Evolutionary conservation across 2,888 invertebrate species (phyloP), one percentile per base, ranked within the genome.

Genomic region (Chalcis sispes): DNA sequence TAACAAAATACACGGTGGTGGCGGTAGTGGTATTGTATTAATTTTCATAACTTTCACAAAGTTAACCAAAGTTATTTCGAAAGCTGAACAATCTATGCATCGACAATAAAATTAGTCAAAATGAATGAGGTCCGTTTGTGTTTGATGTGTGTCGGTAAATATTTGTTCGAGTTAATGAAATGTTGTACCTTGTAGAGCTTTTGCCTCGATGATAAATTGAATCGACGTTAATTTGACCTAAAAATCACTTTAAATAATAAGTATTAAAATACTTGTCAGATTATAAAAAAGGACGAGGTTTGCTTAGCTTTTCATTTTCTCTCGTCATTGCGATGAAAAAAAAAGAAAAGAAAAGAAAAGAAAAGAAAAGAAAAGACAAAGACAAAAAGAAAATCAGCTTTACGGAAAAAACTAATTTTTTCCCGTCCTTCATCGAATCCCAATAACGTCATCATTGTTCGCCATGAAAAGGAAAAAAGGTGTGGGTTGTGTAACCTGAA

Each of bases 401-500:
- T 42, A 42, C 7, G 15, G 13, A 42, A 42, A 42, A 42, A 2
- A 42, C 7, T 42, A 15, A 13, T 2, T 2, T 42, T 42, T 42
- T 42, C 42, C 42, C 7, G 2, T 13, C 2, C 8, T 42, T 36
- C 27, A 56, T 25, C 4, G 46, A 42, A 29, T 58, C 25, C 20
- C 8, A 71, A 71, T 32, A 46, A 52, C 61, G 25, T 18, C 20
- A 27, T 10, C 36, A 36, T 20, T n/a, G 46, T 40, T 25, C 56
- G 23, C 3, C 2, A 23, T 15, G 8, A 32, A 54, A 10, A 5
- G 50, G 13, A 48, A 72, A 56, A 58, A 66, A 56, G 62, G 59
- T 62, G 69, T 62, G 66, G 72, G 40, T 27, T 58, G 69, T 36
- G 69, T 74, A 69, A 56, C 69, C 74, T 69, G 74, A 74, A 20